Conservation (phyloP, 2,797 vertebrate genomes). For the Poeciliopsis gracilis region DNA sequence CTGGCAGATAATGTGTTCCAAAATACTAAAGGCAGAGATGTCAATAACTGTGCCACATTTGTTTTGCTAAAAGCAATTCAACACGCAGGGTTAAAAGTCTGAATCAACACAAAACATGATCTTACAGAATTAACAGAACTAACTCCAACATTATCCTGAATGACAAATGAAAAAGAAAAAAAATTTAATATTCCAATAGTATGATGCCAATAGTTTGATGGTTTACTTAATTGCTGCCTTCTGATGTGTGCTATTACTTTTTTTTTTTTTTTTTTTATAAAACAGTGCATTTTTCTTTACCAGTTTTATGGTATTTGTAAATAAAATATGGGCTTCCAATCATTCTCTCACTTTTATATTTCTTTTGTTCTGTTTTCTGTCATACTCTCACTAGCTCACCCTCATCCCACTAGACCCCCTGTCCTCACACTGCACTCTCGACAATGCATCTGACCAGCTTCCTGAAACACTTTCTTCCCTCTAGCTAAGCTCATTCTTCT, state of each 20-base stretch:
- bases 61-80: not conserved
- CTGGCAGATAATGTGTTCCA: not conserved
- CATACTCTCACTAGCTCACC: constrained; percentile 35
- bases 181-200: not conserved
- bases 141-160: not conserved
- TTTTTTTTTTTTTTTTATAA: not conserved
- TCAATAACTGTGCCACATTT: not conserved
- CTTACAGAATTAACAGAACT: not conserved
- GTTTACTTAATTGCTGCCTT: not conserved
- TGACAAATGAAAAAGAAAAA: not conserved
- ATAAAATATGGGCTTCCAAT: constrained; percentile 4
- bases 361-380: constrained; percentile 33
- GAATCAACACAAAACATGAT: not conserved
- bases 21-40: not conserved
- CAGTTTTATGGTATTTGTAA: not conserved
- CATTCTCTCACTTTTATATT: constrained; percentile 5
- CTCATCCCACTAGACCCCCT: constrained; percentile 63
- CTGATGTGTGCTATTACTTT: not conserved
- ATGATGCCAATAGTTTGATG: not conserved
- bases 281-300: not conserved
- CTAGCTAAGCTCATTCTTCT: constrained; percentile 57
- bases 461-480: constrained; percentile 61
- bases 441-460: constrained; percentile 59
- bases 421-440: constrained; percentile 62
- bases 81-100: not conserved